These are phyloP conservation scores for Lerista edwardsae DNA, from an alignment of 2,797 vertebrate species.

Conservation along the genomic window DNA sequence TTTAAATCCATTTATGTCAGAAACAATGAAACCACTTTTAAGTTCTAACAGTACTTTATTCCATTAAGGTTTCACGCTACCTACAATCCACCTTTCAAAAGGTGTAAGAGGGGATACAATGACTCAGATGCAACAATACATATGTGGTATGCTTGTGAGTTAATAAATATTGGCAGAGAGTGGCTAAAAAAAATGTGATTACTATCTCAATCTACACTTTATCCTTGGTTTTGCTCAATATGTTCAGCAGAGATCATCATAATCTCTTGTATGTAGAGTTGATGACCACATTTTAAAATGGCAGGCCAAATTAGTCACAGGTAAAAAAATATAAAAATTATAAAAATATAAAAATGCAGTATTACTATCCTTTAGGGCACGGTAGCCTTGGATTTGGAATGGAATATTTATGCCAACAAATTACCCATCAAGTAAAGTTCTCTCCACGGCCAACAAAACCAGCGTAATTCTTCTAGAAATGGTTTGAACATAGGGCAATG, in stretches of 20 bases:
- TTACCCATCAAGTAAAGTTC: not conserved
- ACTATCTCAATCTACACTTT: not conserved
- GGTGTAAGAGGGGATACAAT: not conserved
- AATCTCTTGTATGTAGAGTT: not conserved
- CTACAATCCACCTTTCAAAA: not conserved
- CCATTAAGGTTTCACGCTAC: not conserved
- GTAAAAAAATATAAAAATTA: no score
- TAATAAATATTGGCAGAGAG: not conserved
- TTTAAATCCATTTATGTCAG: not conserved
- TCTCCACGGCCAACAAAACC: not conserved
- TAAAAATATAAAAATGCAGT: not conserved
- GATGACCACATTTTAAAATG: not conserved
- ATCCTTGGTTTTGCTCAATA: not conserved
- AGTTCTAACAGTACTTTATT: not conserved
- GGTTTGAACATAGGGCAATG: not conserved
- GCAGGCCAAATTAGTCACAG: not conserved
- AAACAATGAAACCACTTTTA: not conserved
- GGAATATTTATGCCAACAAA: not conserved
- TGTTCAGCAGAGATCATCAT: not conserved
- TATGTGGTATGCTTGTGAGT: not conserved
- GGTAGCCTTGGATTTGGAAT: not conserved
- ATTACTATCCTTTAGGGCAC: not conserved
- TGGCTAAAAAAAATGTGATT: not conserved
- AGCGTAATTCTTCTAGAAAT: not conserved
- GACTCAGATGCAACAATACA: no score